These are phyloP conservation scores for Amphipoea oculea DNA, from an alignment of 2,888 invertebrate genomes.

Conservation along the genomic window DNA sequence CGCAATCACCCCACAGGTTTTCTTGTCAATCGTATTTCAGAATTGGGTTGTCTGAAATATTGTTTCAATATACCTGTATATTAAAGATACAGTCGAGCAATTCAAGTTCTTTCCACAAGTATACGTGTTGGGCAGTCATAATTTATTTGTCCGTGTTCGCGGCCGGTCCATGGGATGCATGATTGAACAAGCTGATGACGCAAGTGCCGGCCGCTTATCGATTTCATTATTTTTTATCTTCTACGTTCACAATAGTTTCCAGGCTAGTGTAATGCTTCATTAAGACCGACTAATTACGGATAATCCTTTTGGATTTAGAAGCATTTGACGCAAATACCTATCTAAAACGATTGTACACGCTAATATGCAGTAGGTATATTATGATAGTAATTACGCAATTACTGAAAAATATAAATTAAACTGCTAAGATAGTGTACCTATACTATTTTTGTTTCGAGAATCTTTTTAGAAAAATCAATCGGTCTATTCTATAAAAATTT, in stretches of 20 bases:
- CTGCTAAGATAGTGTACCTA: background rate
- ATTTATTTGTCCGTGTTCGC: conserved; percentile 68
- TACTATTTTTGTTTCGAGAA: conserved; percentile 14
- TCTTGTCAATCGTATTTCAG: conserved; percentile 30
- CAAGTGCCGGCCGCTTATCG: conserved; percentile 82
- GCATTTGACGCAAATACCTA: conserved; percentile 34
- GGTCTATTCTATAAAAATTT: background rate
- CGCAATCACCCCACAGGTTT: conserved; percentile 2
- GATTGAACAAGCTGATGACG: conserved; percentile 84
- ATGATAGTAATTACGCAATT: conserved; percentile 5
- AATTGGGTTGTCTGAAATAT: conserved; percentile 34
- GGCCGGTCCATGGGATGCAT: conserved; percentile 76
- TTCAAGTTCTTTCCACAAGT: conserved; percentile 56
- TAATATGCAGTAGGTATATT: background rate
- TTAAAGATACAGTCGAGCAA: conserved; percentile 40
- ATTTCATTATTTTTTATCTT: conserved; percentile 85
- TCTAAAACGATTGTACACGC: conserved; percentile 8
- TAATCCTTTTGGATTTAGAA: conserved; percentile 54
- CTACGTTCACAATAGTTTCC: conserved; percentile 65
- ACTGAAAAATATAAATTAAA: background rate
- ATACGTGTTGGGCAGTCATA: conserved; percentile 53
- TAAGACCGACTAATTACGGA: conserved; percentile 62
- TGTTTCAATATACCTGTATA: conserved; percentile 52
- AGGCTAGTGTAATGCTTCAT: conserved; percentile 63
- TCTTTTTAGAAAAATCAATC: conserved; percentile 53